Percentiles rank a stretch among this genome's conserved stretches.
Evolutionary conservation across 1,140 invertebrate genomes (phyloP).

Genomic region (Artemia franciscana): DNA sequence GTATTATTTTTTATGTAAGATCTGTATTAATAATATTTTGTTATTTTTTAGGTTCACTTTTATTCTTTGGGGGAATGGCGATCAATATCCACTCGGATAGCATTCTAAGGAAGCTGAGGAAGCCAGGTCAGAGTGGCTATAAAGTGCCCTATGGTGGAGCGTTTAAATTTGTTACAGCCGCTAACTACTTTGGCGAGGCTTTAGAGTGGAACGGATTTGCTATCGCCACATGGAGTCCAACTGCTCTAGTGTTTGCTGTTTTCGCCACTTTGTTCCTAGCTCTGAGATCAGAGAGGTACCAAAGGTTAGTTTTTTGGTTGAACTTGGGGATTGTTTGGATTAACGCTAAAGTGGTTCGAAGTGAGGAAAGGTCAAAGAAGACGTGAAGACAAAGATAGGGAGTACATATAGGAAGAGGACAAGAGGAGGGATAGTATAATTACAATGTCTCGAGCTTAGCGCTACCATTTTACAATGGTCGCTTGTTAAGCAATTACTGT

Average conservation of each 20-base stretch:
- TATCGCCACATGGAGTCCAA: constrained; percentile 21
- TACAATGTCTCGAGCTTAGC: no score
- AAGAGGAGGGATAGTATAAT: no score
- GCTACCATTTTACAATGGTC: no score
- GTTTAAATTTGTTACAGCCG: constrained; percentile 29
- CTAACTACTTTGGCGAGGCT: constrained; percentile 34
- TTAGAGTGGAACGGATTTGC: constrained; percentile 33
- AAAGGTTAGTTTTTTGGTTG: constrained; percentile 13
- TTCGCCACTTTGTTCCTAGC: background rate
- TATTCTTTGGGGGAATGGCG: constrained; percentile 24
- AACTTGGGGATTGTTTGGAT: no score
- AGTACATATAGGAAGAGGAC: no score
- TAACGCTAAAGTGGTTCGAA: no score
- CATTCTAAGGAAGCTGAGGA: constrained; percentile 12
- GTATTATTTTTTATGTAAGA: no score
- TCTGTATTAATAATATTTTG: no score
- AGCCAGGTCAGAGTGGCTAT: constrained; percentile 25
- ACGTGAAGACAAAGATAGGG: no score
- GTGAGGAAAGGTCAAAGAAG: no score
- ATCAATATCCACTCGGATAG: constrained; percentile 24
- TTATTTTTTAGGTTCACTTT: constrained; percentile 15
- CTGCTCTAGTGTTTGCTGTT: constrained; percentile 14
- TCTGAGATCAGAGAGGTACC: background rate
- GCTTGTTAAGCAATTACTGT: no score
- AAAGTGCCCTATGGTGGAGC: constrained; percentile 27